A percentile compares a stretch with the other conserved stretches of the same genome.
phyloP scores from a whole-genome alignment of 2,113 vertebrate species.

The Marmota flaviventris region DNA sequence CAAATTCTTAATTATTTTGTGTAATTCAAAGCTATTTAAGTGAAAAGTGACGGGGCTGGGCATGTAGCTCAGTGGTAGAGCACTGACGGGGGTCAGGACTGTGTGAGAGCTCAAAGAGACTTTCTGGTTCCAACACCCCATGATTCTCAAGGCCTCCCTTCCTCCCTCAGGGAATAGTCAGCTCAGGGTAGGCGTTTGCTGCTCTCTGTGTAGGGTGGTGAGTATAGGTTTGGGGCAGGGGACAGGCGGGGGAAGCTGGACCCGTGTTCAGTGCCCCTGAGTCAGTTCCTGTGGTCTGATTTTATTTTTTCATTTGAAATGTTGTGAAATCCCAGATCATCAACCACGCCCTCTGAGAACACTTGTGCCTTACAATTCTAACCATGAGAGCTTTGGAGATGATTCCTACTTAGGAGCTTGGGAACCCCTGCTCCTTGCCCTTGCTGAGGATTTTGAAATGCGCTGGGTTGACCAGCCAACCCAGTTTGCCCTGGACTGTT shows the following conservation, averaged over 20 bases:
- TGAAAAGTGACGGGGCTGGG: background rate
- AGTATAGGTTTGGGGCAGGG: background rate
- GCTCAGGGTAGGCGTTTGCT: background rate
- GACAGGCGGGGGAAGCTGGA: background rate
- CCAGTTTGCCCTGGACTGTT: background rate
- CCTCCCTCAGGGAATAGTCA: background rate
- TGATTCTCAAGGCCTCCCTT: background rate
- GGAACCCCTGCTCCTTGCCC: background rate
- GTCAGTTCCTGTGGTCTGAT: slow-evolving; percentile 56
- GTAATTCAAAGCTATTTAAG: background rate
- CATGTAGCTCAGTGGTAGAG: too few species aligned
- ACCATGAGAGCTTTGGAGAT: background rate
- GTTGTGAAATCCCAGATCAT: slow-evolving; percentile 53
- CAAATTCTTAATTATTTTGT: background rate
- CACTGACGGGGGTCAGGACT: background rate
- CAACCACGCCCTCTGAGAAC: background rate
- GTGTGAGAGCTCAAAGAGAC: background rate
- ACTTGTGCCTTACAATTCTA: background rate
- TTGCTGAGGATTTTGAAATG: background rate
- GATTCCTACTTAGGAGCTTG: background rate
- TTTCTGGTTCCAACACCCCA: background rate
- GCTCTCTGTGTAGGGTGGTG: background rate
- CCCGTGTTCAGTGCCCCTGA: background rate
- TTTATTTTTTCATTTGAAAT: slow-evolving; percentile 38
- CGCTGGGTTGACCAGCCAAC: too few species aligned